These are phyloP conservation scores for Pelobates cultripes DNA, from an alignment of 2,797 vertebrate genomes.

Conservation along the genomic window DNA sequence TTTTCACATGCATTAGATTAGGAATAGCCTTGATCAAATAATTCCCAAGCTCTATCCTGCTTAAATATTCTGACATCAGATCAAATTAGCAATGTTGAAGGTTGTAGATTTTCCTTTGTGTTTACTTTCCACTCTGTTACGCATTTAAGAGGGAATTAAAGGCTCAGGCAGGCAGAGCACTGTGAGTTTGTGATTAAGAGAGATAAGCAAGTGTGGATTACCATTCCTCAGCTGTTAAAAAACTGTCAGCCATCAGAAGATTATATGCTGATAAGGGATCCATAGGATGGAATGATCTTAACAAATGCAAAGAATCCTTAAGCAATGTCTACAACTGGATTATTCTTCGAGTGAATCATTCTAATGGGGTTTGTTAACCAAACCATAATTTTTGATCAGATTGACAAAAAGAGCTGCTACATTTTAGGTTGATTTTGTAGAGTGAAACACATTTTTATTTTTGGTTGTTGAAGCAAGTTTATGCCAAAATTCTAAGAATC, in stretches of 20 bases:
- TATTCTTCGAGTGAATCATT: no score
- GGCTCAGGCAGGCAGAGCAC: constrained; percentile 72
- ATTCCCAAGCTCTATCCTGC: constrained; percentile 72
- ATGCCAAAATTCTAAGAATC: no score
- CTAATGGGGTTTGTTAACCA: no score
- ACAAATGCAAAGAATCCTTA: constrained; percentile 25
- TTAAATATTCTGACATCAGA: constrained; percentile 82
- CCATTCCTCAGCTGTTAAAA: constrained; percentile 75
- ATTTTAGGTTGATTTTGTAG: no score
- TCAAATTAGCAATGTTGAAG: constrained; percentile 80
- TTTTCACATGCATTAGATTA: constrained; percentile 75
- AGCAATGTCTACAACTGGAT: neutral
- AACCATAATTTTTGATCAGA: no score
- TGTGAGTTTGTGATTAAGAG: constrained; percentile 77
- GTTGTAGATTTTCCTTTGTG: constrained; percentile 79
- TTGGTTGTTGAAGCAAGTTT: no score
- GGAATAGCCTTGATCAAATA: constrained; percentile 75
- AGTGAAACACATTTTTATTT: no score
- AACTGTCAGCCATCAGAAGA: constrained; percentile 75
- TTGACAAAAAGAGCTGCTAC: no score
- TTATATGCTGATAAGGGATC: constrained; percentile 73
- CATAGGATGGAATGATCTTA: constrained; percentile 66
- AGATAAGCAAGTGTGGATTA: constrained; percentile 78
- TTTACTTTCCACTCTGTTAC: constrained; percentile 81
- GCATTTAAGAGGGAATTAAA: constrained; percentile 80